Evolutionary conservation across 2,888 invertebrate species (phyloP), one percentile per base, ranked within the genome.

Genomic region (Ophraella communa): DNA sequence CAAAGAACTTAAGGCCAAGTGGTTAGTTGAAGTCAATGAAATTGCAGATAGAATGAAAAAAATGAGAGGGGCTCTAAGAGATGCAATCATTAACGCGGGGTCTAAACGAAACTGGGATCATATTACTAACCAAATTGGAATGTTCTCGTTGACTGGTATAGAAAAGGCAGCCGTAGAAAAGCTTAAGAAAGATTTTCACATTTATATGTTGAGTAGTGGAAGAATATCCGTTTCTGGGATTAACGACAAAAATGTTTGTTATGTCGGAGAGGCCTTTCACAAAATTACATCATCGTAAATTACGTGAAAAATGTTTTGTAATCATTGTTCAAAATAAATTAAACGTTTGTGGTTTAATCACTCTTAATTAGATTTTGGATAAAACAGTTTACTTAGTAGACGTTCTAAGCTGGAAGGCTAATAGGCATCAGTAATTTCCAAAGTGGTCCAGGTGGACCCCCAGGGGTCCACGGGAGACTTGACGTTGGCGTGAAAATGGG

Each of bases 131-230:
- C 89, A 90, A 81, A 89, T 89, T 71, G 90, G 90, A 68, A 90
- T 90, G 89, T 90, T 90, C 80, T 89, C 89, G 77, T 90, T 85
- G 78, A 89, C 89, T 55, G 90, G 89, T 61, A 83, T 90, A 76
- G 86, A 83, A 17, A 83, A 84, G 18, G 81, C 85, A 49, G 88
- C 89, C 83, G 87, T 87, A 58, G 33, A 62, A 2, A 64, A 82
- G 60, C 74, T 90, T 52, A 86, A 81, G 4, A 87, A 88, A 70
- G 88, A 90, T 17, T 86, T 84, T 79, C 87, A 87, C 66, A 81
- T 90, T 55, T 90, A 88, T 75, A 77, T 90, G 66, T 88, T 89
- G 21, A 86, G 87, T 74, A 88, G 88, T 78, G 90, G 90, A 7
- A 82, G 90, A 45, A 88, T 90, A 66, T 88, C 89, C 11, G 84